Base-by-base conservation (phyloP, 2,888 invertebrate genomes). In the Acanthosepion pharaonis region DNA sequence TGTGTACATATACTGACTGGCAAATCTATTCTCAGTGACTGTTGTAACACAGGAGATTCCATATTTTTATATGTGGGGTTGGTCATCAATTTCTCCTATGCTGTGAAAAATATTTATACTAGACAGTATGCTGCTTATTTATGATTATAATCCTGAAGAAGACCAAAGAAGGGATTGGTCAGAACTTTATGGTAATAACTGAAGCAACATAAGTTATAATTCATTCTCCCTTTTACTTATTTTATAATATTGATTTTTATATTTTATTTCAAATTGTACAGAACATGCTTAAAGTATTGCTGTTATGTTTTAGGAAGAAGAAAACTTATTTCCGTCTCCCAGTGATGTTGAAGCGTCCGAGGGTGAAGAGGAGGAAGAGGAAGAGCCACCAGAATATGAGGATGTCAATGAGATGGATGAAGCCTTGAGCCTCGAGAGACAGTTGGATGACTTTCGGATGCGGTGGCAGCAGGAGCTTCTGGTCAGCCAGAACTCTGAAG, bases 391-490 rank as follows among this genome's bases (percentile, higher is more conserved):
- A 64, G 94, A 94, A 28, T 94, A 94, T 42, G 94, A 94, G 94
- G 94, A 94, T 49, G 95, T 93, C 11, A 51, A 94, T 23, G 91
- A 94, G 9, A 94, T 95, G 23, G 95, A 94, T 15, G 94, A 93
- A 1, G 95, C 92, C 5, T 93, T 49, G 25, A 94, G 95, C 94
- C 95, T 96, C 51, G 95, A 96, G 94, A 95, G 94, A 92, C 96
- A 96, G 95, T 95, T 97, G 94, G 96, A 96, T 53, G 95, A 96
- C 55, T 97, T 97, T 96, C 96, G 97, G 49, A 95, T 96, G 94
- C 96, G 97, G 94, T 97, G 97, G 97, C 96, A 96, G 94, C 95
- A 96, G 25, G 97, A 97, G 94, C 95, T 96, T 55, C 59, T 94
- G 33, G 42, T 59, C 53, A 25, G 42, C 94, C 64, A 20, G 53